Conservation (phyloP, 2,797 vertebrate genomes). For the Sebastes minor region DNA sequence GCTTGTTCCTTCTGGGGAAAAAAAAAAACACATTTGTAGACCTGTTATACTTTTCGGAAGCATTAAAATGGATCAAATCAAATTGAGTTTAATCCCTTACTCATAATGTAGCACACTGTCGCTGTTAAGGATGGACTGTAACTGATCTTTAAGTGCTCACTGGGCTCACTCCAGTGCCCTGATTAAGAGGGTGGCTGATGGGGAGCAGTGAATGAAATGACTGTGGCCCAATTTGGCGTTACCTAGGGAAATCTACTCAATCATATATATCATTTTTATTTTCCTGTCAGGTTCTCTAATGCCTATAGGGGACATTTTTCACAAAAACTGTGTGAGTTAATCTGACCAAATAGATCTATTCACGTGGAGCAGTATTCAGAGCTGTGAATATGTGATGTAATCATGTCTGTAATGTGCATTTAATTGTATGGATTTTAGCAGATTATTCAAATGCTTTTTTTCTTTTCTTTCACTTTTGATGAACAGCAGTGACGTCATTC, state of each 20-base stretch:
- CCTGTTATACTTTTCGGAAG: neutral
- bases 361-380: neutral
- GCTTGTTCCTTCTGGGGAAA: neutral
- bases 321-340: neutral
- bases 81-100: neutral
- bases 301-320: neutral
- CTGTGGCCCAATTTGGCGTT: constrained; percentile 9
- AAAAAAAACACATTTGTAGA: neutral
- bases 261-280: neutral
- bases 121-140: constrained; percentile 17
- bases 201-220: constrained; percentile 34
- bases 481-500: constrained; percentile 2
- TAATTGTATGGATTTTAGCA: neutral
- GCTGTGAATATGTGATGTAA: neutral
- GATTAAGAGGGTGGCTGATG: constrained; percentile 35
- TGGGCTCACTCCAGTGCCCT: constrained; percentile 15
- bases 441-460: neutral
- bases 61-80: neutral
- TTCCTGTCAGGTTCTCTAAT: neutral
- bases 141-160: constrained; percentile 29
- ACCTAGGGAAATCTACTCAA: constrained; percentile 30
- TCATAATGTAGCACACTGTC: neutral
- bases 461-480: constrained; percentile 25
- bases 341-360: neutral
- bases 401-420: neutral